Conservation (phyloP, 2,797 vertebrate genomes). For the Betta splendens region DNA sequence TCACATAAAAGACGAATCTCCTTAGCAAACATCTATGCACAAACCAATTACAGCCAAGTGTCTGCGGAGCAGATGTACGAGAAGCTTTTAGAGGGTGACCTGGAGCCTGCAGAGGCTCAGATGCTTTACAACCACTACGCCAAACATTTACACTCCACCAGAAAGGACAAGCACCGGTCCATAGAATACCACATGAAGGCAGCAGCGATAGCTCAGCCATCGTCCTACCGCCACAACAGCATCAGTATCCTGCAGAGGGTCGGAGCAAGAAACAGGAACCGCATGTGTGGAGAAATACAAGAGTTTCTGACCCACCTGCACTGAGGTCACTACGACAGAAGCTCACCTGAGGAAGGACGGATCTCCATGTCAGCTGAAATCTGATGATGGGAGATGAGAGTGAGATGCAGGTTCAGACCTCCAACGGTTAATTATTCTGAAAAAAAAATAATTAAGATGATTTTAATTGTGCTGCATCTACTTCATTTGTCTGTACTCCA, state of each 20-base stretch:
- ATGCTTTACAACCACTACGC: constrained; percentile 63
- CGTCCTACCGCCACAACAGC: constrained; percentile 33
- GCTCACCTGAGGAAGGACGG: too few species aligned
- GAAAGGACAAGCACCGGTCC: constrained; percentile 18
- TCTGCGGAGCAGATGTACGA: constrained; percentile 44
- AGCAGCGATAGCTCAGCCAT: constrained; percentile 33
- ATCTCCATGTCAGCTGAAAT: too few species aligned
- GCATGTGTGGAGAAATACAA: constrained; percentile 52
- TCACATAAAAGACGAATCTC: constrained; percentile 23
- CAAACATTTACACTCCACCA: constrained; percentile 19
- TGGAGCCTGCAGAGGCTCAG: constrained; percentile 46
- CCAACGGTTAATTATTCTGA: too few species aligned
- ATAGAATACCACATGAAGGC: constrained; percentile 62
- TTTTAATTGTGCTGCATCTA: too few species aligned
- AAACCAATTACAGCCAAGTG: constrained; percentile 2
- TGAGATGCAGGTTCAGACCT: too few species aligned
- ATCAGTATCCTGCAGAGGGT: constrained; percentile 47
- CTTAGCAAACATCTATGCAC: constrained; percentile 45
- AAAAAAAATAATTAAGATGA: too few species aligned
- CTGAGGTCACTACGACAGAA: too few species aligned
- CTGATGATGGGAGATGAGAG: too few species aligned
- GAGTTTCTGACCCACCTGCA: constrained; percentile 46
- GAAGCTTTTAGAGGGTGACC: constrained; percentile 27
- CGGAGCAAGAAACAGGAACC: constrained; percentile 27
- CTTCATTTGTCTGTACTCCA: too few species aligned